A percentile compares a stretch with the other conserved stretches of the same genome.
Conservation (phyloP, 2,888 invertebrate species). For the Masnerella sp. region DNA sequence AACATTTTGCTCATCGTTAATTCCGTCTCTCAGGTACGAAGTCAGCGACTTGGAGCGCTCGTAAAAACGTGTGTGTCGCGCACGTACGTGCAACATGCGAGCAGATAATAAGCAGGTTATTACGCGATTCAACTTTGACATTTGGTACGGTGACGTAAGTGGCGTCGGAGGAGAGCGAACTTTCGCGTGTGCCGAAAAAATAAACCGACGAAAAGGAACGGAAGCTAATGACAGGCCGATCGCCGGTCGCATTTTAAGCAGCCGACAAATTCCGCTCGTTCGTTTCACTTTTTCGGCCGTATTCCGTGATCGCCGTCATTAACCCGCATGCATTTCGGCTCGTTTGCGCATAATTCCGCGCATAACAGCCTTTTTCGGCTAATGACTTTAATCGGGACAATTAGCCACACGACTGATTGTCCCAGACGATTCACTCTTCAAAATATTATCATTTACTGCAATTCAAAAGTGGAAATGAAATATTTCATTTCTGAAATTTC, state of each 20-base stretch:
- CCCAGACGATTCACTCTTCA: constrained; percentile 29
- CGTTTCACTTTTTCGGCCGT: constrained; percentile 41
- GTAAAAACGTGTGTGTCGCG: constrained; percentile 34
- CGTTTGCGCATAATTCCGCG: constrained; percentile 25
- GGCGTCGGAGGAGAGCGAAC: constrained; percentile 29
- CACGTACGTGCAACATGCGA: constrained; percentile 45
- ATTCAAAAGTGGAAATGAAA: too few species aligned
- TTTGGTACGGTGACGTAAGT: constrained; percentile 68
- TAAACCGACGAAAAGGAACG: constrained; percentile 18
- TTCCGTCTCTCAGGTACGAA: too few species aligned
- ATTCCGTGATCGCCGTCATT: constrained; percentile 51
- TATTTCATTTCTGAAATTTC: too few species aligned
- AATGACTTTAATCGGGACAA: constrained; percentile 44
- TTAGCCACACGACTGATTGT: constrained; percentile 29
- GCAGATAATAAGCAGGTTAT: constrained; percentile 67
- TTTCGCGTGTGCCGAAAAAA: constrained; percentile 52
- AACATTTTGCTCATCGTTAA: too few species aligned
- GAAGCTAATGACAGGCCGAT: constrained; percentile 54
- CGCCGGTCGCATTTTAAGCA: constrained; percentile 46
- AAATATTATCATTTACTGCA: too few species aligned
- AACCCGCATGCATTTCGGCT: constrained; percentile 21
- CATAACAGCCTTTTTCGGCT: constrained; percentile 27
- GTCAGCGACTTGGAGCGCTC: constrained; percentile 47
- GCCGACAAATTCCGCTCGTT: constrained; percentile 29
- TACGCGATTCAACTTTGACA: constrained; percentile 71